These are phyloP conservation scores for Drosophila pseudotalamancana DNA, from an alignment of 2,888 invertebrate species.

Conservation along the genomic window DNA sequence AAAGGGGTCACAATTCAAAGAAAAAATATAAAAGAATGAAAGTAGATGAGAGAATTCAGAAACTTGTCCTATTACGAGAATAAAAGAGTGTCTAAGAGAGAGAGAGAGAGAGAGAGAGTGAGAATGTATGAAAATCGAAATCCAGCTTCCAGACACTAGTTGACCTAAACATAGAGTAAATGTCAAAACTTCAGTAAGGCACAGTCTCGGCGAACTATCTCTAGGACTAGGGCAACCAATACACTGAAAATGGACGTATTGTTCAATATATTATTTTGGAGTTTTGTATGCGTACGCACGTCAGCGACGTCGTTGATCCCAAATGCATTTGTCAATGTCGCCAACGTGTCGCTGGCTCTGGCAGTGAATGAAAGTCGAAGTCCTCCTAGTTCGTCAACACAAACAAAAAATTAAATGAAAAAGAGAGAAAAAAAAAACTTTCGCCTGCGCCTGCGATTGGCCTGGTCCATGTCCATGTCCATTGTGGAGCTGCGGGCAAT, in stretches of 20 bases:
- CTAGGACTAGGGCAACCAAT: constrained; percentile 35
- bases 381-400: constrained; percentile 30
- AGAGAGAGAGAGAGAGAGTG: no score
- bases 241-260: constrained; percentile 4
- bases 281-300: constrained; percentile 67
- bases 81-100: neutral
- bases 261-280: constrained; percentile 35
- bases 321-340: constrained; percentile 76
- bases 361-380: constrained; percentile 61
- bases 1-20: neutral
- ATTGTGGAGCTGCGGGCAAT: constrained; percentile 63
- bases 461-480: constrained; percentile 40
- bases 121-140: neutral
- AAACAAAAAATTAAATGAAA: constrained; percentile 35
- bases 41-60: neutral
- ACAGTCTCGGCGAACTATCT: neutral
- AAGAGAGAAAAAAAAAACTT: constrained; percentile 62
- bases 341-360: constrained; percentile 46
- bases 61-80: no score
- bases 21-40: neutral
- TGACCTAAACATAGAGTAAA: neutral
- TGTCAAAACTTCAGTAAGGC: neutral
- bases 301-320: constrained; percentile 52
- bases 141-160: neutral
- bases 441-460: constrained; percentile 66